Evolutionary conservation across 2,113 vertebrate species (phyloP), one percentile per base, ranked within the genome.

Genomic region (Prietella phreatophila): DNA sequence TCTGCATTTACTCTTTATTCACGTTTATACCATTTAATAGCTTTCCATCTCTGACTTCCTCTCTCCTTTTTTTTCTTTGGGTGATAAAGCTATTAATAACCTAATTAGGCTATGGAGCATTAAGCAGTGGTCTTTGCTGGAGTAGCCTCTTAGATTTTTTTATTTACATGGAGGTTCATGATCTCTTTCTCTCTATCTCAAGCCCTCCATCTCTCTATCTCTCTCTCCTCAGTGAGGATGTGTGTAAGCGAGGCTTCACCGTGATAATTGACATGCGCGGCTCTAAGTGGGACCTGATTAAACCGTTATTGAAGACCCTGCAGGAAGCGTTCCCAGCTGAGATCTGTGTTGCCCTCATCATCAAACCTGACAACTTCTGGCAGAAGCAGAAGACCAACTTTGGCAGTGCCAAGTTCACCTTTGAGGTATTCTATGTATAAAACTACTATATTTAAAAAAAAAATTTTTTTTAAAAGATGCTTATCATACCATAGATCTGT

Each of bases 361-460:
- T 99, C 93, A 99, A 99, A 93, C 98, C 98, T 0, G 98, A 99
- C 94, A 99, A 99, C 94, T 99, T 99, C 95, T 99, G 98, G 98
- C 98, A 99, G 95, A 99, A 99, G 79, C 98, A 99, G 95, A 99
- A 99, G 93, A 99, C 98, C 1, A 99, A 99, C 93, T 99, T 99
- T 0, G 98, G 98, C 92, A 99, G 97, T 90, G 98, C 98, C 82
- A 99, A 99, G 93, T 99, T 99, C 93, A 98, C 97, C 92, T 99
- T 99, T 90, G 98, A 99, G 97, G 98, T 99, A 92, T 75, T 82
- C 50, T 56, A n/a, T 81, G 15, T 55, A 55, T 80, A 80, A 55
- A 55, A 30, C 11, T 19, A n/a, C 6, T 58, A 11, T 58, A 56
- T 56, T 56, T 80, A 9, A 11, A 58, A 58, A 60, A 60, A 60